Evolutionary conservation across 2,113 vertebrate species (phyloP).

Genomic region (Craseonycteris thonglongyai): DNA sequence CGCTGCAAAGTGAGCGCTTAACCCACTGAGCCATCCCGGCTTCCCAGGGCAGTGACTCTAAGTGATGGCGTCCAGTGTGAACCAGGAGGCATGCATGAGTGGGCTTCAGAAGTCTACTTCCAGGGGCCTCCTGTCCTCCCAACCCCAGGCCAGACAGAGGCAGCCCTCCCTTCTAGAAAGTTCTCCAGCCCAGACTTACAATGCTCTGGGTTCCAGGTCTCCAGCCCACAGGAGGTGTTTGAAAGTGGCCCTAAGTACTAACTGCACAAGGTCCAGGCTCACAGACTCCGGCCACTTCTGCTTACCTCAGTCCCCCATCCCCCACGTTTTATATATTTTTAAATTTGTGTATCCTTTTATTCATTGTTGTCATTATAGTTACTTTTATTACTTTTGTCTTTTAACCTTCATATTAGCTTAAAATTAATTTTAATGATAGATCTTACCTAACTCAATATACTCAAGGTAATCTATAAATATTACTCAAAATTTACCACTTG

Average conservation of each 20-base stretch:
- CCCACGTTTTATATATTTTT: too few relatives aligned
- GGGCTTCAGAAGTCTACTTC: neutral
- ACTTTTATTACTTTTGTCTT: too few relatives aligned
- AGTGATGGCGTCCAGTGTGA: neutral
- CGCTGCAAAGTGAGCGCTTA: too few relatives aligned
- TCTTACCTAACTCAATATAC: too few relatives aligned
- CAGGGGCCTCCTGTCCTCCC: neutral
- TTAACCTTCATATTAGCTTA: too few relatives aligned
- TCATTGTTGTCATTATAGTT: too few relatives aligned
- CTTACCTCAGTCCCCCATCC: too few relatives aligned
- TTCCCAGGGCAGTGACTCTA: neutral
- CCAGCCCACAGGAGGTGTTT: neutral
- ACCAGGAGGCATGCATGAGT: neutral
- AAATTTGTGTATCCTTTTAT: too few relatives aligned
- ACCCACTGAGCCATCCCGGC: too few relatives aligned
- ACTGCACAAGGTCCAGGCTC: neutral
- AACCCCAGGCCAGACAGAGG: neutral
- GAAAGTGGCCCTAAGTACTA: neutral
- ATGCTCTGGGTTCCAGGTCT: neutral
- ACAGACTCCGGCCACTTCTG: rapidly evolving
- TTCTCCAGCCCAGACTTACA: neutral
- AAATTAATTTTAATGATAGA: too few relatives aligned
- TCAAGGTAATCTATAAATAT: too few relatives aligned
- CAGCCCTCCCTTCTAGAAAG: neutral
- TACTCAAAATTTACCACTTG: too few relatives aligned